Percentiles rank a stretch among this genome's conserved stretches.
phyloP scores from a whole-genome alignment of 2,888 invertebrate genomes.

The Hyalella azteca region DNA sequence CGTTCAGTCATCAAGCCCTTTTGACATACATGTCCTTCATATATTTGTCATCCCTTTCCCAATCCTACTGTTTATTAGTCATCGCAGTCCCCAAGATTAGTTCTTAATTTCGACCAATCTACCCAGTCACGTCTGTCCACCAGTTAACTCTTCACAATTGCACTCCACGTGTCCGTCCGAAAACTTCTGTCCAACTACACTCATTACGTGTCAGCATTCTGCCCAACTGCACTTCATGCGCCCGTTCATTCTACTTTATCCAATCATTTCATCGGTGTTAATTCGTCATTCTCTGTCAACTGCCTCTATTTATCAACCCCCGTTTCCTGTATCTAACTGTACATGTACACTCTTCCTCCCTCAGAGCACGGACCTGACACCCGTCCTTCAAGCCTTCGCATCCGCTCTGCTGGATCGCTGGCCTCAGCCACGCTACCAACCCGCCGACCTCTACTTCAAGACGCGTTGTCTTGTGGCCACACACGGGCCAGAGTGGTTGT shows the following conservation, averaged over 20 bases:
- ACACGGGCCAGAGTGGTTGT: conserved; percentile 80
- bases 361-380: conserved; percentile 72
- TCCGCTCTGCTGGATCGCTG: conserved; percentile 82
- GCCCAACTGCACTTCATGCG: not conserved
- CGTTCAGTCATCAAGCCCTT: no score
- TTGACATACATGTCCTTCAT: no score
- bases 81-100: no score
- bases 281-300: not conserved
- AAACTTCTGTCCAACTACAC: no score
- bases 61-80: no score
- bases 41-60: no score
- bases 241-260: not conserved
- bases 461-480: conserved; percentile 80
- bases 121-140: no score
- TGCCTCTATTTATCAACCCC: no score
- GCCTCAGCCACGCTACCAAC: conserved; percentile 82
- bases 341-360: not conserved
- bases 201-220: no score
- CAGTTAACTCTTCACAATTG: no score
- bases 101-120: no score
- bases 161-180: no score
- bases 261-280: not conserved
- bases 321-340: not conserved
- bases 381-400: conserved; percentile 74
- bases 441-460: conserved; percentile 79